Conservation (phyloP, 1,140 invertebrate genomes). For the Drosophila mayri region DNA sequence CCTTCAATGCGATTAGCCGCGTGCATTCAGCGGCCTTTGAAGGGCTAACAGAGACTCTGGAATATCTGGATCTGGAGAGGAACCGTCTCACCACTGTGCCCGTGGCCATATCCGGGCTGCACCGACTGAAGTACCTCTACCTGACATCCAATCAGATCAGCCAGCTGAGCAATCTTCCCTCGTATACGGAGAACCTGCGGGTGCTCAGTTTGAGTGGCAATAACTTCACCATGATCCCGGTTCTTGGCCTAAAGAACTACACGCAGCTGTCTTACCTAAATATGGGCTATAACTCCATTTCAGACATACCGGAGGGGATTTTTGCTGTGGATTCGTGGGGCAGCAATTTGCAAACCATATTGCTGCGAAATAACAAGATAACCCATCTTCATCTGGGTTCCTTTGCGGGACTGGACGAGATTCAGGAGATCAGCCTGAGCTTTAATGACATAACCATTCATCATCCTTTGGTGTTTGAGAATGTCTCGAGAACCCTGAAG, state of each 20-base stretch:
- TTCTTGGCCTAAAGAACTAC: conserved; percentile 88
- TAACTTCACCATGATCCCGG: conserved; percentile 90
- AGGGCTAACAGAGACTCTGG: conserved; percentile 89
- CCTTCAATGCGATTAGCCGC: conserved; percentile 90
- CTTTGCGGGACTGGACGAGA: conserved; percentile 89
- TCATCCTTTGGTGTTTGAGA: conserved; percentile 91
- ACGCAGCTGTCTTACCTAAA: conserved; percentile 92
- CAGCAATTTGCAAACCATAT: conserved; percentile 91
- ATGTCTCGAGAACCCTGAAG: conserved; percentile 90
- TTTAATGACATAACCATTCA: conserved; percentile 94
- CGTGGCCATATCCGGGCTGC: conserved; percentile 88
- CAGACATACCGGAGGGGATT: conserved; percentile 89
- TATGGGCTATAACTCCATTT: conserved; percentile 94
- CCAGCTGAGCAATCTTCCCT: conserved; percentile 85
- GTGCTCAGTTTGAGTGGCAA: conserved; percentile 93
- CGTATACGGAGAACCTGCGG: conserved; percentile 87
- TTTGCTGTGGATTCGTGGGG: conserved; percentile 91
- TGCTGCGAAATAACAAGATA: conserved; percentile 94
- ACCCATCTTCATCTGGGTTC: conserved; percentile 90
- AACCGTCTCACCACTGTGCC: conserved; percentile 91
- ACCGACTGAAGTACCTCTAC: conserved; percentile 91
- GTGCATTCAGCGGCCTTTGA: conserved; percentile 90
- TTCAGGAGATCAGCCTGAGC: conserved; percentile 94
- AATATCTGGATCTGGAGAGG: conserved; percentile 93
- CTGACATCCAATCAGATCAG: conserved; percentile 92